phyloP scores from a whole-genome alignment of 2,888 invertebrate species.

The Drosophila anceps region DNA sequence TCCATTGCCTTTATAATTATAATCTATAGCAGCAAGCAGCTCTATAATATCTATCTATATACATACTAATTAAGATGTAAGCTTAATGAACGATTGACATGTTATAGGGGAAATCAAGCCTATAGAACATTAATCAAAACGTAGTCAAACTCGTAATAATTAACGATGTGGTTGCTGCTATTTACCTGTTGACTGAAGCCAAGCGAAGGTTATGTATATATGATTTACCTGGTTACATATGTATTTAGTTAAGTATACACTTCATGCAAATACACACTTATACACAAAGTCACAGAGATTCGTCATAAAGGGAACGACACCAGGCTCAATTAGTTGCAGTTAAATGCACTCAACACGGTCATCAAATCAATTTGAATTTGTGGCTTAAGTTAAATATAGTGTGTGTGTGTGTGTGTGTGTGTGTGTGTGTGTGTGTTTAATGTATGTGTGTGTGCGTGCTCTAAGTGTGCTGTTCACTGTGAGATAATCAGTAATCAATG shows the following conservation, averaged over 20 bases:
- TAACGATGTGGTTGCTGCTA: conserved; percentile 41
- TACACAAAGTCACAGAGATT: neutral
- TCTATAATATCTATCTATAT: neutral
- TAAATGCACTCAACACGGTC: conserved; percentile 60
- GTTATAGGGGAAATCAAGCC: neutral
- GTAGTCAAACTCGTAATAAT: conserved; percentile 23
- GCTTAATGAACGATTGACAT: neutral
- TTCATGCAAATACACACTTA: conserved; percentile 9
- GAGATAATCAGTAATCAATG: neutral
- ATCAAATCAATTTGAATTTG: conserved; percentile 61
- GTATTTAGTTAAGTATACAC: conserved; percentile 17
- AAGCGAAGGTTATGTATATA: conserved; percentile 19
- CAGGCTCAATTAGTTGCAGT: conserved; percentile 62
- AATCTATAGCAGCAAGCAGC: neutral
- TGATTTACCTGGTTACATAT: neutral
- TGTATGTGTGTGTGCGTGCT: neutral
- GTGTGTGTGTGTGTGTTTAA: neutral
- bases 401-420: neutral
- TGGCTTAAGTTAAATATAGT: conserved; percentile 43
- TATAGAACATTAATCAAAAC: conserved; percentile 14
- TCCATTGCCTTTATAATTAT: neutral
- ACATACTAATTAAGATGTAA: neutral
- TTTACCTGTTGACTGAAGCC: conserved; percentile 29
- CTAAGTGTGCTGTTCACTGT: neutral
- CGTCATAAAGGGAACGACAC: conserved; percentile 24